phyloP scores from a whole-genome alignment of 2,113 vertebrate genomes.

The Lamprotornis superbus region DNA sequence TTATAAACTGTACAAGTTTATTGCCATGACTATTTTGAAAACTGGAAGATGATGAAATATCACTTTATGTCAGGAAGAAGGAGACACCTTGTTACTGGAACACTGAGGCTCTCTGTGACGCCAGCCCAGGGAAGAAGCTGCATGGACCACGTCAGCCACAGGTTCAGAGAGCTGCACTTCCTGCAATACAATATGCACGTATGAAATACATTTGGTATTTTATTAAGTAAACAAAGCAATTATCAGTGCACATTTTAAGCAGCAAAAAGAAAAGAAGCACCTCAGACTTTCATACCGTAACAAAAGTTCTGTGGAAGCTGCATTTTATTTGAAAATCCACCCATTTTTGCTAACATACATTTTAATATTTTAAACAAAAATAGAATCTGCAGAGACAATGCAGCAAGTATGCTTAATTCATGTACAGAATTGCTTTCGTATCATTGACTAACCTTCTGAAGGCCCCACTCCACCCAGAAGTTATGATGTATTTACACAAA shows the following conservation, averaged over 20 bases:
- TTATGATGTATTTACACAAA: conserved; percentile 88
- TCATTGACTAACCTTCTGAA: conserved; percentile 85
- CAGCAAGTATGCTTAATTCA: conserved; percentile 92
- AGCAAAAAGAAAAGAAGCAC: conserved; percentile 61
- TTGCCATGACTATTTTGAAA: neutral
- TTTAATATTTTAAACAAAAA: conserved; percentile 98
- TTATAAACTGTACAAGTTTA: neutral
- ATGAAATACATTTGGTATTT: conserved; percentile 50
- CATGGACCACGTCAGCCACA: fast-evolving
- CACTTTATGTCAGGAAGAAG: fast-evolving
- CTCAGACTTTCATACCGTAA: conserved; percentile 75
- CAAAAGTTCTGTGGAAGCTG: conserved; percentile 92
- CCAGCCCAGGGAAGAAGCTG: fast-evolving
- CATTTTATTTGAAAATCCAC: conserved; percentile 99
- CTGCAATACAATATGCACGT: neutral
- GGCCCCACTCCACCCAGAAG: conserved; percentile 74
- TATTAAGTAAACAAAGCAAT: conserved; percentile 70
- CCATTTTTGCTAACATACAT: conserved; percentile 95
- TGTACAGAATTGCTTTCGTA: conserved; percentile 94
- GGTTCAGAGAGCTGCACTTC: neutral
- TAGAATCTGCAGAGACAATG: conserved; percentile 95
- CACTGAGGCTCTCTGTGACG: fast-evolving
- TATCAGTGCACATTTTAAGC: conserved; percentile 61
- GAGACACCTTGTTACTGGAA: neutral
- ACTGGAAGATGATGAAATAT: neutral